Percentiles rank a stretch among this genome's conserved stretches.
These are phyloP conservation scores for Hemicrepidius hirtus DNA, from an alignment of 2,888 invertebrate species.

Conservation along the genomic window DNA sequence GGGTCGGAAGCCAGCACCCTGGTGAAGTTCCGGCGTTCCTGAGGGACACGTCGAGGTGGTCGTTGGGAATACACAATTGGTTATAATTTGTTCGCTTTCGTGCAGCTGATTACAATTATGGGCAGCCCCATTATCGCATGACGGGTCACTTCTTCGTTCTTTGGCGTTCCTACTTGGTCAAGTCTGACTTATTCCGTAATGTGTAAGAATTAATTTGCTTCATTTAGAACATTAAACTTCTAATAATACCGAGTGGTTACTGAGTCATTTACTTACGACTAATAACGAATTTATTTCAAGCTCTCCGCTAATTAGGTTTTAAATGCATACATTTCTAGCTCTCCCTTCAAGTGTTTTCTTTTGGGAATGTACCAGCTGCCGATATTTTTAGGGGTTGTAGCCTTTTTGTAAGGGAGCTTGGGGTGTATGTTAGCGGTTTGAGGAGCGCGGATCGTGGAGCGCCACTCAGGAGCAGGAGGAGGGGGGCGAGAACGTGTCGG, in stretches of 20 bases:
- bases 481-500: slow-evolving; percentile 57
- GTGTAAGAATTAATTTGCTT: slow-evolving; percentile 45
- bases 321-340: slow-evolving; percentile 44
- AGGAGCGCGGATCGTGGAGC: slow-evolving; percentile 59
- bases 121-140: slow-evolving; percentile 36
- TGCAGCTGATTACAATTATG: slow-evolving; percentile 49
- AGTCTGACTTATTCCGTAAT: slow-evolving; percentile 31
- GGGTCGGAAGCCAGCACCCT: slow-evolving; percentile 34
- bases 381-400: slow-evolving; percentile 71
- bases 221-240: slow-evolving; percentile 33
- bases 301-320: slow-evolving; percentile 48
- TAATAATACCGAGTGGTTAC: slow-evolving; percentile 40
- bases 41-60: slow-evolving; percentile 46
- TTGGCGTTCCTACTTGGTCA: slow-evolving; percentile 5
- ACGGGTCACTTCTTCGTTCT: slow-evolving; percentile 41
- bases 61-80: slow-evolving; percentile 50
- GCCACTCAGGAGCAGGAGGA: slow-evolving; percentile 56
- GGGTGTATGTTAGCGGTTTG: slow-evolving; percentile 71
- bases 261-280: slow-evolving; percentile 42
- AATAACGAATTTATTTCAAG: slow-evolving; percentile 46
- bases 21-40: slow-evolving; percentile 43
- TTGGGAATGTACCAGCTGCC: slow-evolving; percentile 64
- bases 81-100: slow-evolving; percentile 51
- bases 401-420: slow-evolving; percentile 70
- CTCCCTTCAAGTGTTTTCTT: slow-evolving; percentile 50